phyloP scores from a whole-genome alignment of 2,888 invertebrate species.

The Lasius platythorax region DNA sequence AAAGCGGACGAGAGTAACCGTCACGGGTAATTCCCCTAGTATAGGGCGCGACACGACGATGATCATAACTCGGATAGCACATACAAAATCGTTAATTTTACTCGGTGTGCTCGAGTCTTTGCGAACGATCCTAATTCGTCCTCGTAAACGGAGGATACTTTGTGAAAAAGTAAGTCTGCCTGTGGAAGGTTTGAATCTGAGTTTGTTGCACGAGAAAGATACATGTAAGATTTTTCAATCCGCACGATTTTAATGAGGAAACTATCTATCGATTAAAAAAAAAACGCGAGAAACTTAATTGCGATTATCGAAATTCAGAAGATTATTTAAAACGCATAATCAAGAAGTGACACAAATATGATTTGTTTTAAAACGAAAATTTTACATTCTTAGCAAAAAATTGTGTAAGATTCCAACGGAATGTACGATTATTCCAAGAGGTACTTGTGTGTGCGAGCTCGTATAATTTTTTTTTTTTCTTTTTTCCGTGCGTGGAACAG shows the following conservation, averaged over 20 bases:
- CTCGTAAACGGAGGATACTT: neutral
- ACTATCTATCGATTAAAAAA: neutral
- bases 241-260: neutral
- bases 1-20: conserved; percentile 77
- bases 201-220: neutral
- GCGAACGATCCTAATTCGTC: neutral
- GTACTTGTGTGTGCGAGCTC: neutral
- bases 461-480: neutral
- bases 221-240: neutral
- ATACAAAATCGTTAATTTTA: conserved; percentile 68
- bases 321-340: neutral
- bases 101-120: neutral
- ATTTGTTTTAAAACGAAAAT: conserved; percentile 8
- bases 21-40: conserved; percentile 65
- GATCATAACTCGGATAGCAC: conserved; percentile 64
- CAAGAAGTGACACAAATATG: neutral
- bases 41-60: conserved; percentile 59
- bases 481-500: neutral
- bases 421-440: neutral
- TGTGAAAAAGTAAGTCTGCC: neutral
- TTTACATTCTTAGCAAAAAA: neutral
- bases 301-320: neutral
- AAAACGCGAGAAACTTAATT: neutral
- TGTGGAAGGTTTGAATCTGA: neutral
- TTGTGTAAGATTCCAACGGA: neutral